Base-by-base conservation (phyloP, 2,113 vertebrate species). In the Suricata suricatta region DNA sequence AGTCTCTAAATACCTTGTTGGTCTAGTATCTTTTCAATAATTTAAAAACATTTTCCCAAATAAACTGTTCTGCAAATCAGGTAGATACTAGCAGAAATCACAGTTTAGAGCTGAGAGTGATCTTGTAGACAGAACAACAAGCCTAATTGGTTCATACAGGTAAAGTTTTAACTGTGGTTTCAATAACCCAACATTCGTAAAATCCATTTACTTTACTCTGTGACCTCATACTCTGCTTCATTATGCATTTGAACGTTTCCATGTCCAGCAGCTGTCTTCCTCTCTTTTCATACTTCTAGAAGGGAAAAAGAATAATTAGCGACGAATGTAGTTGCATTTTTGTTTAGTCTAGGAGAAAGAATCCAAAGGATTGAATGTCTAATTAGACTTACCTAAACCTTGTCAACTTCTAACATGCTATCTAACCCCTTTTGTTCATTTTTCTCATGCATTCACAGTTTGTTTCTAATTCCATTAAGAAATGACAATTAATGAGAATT, bases 141-240 rank as follows among this genome's bases (percentile, higher is more conserved):
- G 68, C 23, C 35, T 83, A 88, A 85, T 14, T 89, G 87, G 96
- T 87, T 81, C 72, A 38, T 38, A 13, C 23, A 63, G 77, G 71
- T 91, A 47, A 77, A 88, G 71, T 66, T 60, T 88, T 74, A 71
- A 90, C 50, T 15, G 0, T 1, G 10, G 5, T 84, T 77, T 88
- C 95, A 25, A 13, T 69, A 63, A 93, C 72, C 63, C 86, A 74
- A 63, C 63, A 27, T 96, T 85, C 80, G 14, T 41, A 92, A 93
- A 93, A 74, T 0, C 95, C 64, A 91, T 95, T 97, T 98, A 99
- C 99, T 93, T 95, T 98, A 52, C 93, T 93, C 33, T 83, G 96
- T 88, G 98, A 98, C 93, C 82, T 98, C 95, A 98, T 93, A 87
- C 98, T 98, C 63, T 98, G 99, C 98, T 98, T 99, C 95, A 98